A percentile compares a stretch with the other conserved stretches of the same genome.
These are phyloP conservation scores for Rhinolophus ferrumequinum DNA, from an alignment of 2,113 vertebrate species.

Conservation along the genomic window DNA sequence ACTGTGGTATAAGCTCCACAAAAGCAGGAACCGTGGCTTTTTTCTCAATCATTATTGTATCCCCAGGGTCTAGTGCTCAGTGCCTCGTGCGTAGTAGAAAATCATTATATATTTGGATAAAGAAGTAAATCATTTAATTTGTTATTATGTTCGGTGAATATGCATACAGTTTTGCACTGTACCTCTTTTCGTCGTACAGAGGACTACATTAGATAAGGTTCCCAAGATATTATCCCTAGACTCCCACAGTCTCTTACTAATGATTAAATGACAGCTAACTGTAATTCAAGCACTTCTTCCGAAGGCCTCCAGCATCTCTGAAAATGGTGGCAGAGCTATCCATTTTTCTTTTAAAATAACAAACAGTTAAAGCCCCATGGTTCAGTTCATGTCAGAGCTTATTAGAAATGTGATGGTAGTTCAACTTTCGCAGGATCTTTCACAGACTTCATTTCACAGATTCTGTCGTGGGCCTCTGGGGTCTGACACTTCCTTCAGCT, in stretches of 20 bases:
- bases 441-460: constrained; percentile 19
- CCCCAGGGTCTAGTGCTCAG: background rate
- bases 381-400: background rate
- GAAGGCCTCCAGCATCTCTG: background rate
- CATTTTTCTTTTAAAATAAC: constrained; percentile 33
- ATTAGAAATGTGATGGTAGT: constrained; percentile 18
- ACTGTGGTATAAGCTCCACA: background rate
- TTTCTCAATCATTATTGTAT: background rate
- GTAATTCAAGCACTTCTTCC: background rate
- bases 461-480: background rate
- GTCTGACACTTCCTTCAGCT: constrained; percentile 21
- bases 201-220: background rate
- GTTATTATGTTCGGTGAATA: background rate
- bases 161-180: background rate
- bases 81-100: background rate
- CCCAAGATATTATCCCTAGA: background rate
- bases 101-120: background rate
- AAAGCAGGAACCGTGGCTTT: background rate
- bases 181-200: background rate
- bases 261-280: background rate
- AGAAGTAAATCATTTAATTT: background rate
- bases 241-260: background rate
- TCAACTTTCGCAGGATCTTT: background rate
- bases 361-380: background rate
- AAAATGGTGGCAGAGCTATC: background rate